Evolutionary conservation across 1,140 invertebrate genomes (phyloP).

Genomic region (Nilaparvata lugens): DNA sequence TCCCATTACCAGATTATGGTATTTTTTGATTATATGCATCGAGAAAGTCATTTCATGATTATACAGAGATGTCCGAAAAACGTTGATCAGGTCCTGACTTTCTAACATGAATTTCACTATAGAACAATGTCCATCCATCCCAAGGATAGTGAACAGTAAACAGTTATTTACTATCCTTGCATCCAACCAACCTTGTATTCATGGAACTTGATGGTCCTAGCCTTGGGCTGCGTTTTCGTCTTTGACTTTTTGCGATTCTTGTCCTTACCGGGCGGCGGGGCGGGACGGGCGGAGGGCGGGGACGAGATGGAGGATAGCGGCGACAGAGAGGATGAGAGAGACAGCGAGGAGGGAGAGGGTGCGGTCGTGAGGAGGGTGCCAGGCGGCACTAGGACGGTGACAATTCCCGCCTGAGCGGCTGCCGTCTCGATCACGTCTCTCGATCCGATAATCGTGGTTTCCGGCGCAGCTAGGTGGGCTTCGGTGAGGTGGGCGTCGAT

Average conservation of each 20-base stretch:
- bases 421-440: slow-evolving; percentile 50
- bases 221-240: slow-evolving; percentile 69
- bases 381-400: slow-evolving; percentile 40
- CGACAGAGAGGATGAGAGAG: slow-evolving; percentile 18
- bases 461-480: too few species aligned
- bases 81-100: too few species aligned
- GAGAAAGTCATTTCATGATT: too few species aligned
- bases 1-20: too few species aligned
- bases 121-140: too few species aligned
- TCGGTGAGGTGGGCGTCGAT: too few species aligned
- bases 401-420: slow-evolving; percentile 53
- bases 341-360: slow-evolving; percentile 9
- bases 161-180: too few species aligned
- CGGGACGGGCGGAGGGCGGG: slow-evolving; percentile 35
- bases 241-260: slow-evolving; percentile 84
- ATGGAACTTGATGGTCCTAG: slow-evolving; percentile 92
- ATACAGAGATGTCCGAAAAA: too few species aligned
- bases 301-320: slow-evolving; percentile 23
- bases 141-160: too few species aligned
- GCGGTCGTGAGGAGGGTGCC: slow-evolving; percentile 8
- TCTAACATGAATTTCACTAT: too few species aligned
- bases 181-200: slow-evolving; percentile 73
- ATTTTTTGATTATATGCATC: too few species aligned
- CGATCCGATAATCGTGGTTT: not conserved
- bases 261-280: slow-evolving; percentile 57